A percentile compares a stretch with the other conserved stretches of the same genome.
Conservation (phyloP, 2,113 vertebrate species). For the Limanda limanda region DNA sequence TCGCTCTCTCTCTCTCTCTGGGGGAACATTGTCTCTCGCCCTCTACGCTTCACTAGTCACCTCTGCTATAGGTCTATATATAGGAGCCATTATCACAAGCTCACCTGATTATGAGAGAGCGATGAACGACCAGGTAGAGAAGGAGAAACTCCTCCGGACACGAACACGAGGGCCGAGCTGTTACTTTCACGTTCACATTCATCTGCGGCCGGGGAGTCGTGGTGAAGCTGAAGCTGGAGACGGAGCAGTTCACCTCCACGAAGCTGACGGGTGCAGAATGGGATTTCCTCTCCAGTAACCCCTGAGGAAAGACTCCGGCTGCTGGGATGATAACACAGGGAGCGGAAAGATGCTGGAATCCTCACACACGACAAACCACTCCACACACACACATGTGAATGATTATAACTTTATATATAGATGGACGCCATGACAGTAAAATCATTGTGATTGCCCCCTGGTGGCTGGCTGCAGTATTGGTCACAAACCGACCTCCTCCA, state of each 20-base stretch:
- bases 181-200: constrained; percentile 4
- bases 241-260: background rate
- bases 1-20: constrained; percentile 21
- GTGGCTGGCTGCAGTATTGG: too few species aligned
- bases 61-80: constrained; percentile 54
- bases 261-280: background rate
- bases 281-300: background rate
- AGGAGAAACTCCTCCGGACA: constrained; percentile 2
- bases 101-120: constrained; percentile 46
- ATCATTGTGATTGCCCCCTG: too few species aligned
- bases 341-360: too few species aligned
- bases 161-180: background rate
- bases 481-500: too few species aligned
- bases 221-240: background rate
- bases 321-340: background rate
- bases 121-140: constrained; percentile 45
- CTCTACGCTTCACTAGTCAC: constrained; percentile 58
- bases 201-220: constrained; percentile 6
- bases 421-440: too few species aligned
- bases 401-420: too few species aligned
- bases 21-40: constrained; percentile 48
- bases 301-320: background rate
- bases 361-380: too few species aligned
- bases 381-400: too few species aligned
- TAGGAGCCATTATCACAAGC: constrained; percentile 50